Conservation (phyloP, 2,888 invertebrate species). For the Neocrepidodera transversa region DNA sequence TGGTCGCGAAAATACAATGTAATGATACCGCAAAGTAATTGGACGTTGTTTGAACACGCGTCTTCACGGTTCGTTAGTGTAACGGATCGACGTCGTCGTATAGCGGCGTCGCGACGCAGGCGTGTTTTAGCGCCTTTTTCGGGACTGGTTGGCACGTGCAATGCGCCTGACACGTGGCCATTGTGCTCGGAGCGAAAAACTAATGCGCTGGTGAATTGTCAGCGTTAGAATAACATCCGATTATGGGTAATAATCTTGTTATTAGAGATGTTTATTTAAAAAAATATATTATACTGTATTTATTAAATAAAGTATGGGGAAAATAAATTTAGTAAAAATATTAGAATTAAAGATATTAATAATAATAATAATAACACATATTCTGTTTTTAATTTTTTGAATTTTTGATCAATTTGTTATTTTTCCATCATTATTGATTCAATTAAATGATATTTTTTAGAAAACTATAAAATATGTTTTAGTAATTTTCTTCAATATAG, state of each 20-base stretch:
- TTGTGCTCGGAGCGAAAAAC: slow-evolving; percentile 41
- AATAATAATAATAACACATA: too few relatives aligned
- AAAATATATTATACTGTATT: too few relatives aligned
- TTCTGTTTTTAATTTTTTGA: too few relatives aligned
- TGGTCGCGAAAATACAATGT: slow-evolving; percentile 52
- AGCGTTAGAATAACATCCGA: slow-evolving; percentile 50
- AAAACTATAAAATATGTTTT: too few relatives aligned
- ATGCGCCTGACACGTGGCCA: slow-evolving; percentile 43
- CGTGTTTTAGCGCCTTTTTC: slow-evolving; percentile 52
- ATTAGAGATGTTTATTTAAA: slow-evolving; percentile 7
- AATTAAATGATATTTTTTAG: too few relatives aligned
- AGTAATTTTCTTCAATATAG: too few relatives aligned
- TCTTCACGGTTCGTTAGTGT: slow-evolving; percentile 57
- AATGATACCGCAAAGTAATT: slow-evolving; percentile 60
- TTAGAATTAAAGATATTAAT: too few relatives aligned
- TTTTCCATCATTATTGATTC: too few relatives aligned
- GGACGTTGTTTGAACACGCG: slow-evolving; percentile 58
- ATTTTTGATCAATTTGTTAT: too few relatives aligned
- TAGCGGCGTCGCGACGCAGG: slow-evolving; percentile 36
- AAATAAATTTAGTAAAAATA: too few relatives aligned
- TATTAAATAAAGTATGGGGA: too few relatives aligned
- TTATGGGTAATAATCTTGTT: slow-evolving; percentile 24
- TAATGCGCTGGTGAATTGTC: slow-evolving; percentile 36
- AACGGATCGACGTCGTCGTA: slow-evolving; percentile 45
- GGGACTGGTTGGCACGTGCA: slow-evolving; percentile 43